phyloP scores from a whole-genome alignment of 2,113 vertebrate species.

The Helogale parvula region DNA sequence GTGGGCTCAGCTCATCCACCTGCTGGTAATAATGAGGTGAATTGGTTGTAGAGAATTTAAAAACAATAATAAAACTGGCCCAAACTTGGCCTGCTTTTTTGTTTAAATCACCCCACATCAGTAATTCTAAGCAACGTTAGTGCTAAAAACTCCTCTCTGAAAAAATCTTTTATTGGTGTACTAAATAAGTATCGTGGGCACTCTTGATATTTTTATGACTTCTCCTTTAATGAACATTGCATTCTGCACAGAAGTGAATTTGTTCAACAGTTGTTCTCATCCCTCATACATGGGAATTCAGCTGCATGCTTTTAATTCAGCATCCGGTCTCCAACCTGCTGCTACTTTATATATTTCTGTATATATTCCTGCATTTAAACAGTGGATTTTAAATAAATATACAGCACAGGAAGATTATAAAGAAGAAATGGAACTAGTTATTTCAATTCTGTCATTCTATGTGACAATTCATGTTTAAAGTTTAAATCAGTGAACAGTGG shows the following conservation, averaged over 20 bases:
- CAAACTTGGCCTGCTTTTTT: not conserved
- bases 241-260: not conserved
- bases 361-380: not conserved
- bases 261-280: not conserved
- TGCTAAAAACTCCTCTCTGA: not conserved
- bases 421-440: not conserved
- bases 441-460: not conserved
- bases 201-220: not conserved
- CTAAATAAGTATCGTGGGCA: not conserved
- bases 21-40: not conserved
- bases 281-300: not conserved
- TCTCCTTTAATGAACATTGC: not conserved
- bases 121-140: not conserved
- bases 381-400: not conserved
- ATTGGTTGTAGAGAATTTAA: not conserved
- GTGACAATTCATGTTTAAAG: not conserved
- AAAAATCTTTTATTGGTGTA: not conserved
- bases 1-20: no score
- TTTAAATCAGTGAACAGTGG: not conserved
- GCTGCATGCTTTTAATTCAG: not conserved
- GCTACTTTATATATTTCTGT: not conserved
- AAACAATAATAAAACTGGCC: not conserved
- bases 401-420: not conserved
- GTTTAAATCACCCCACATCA: not conserved
- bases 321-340: fast-evolving